Conservation (phyloP, 2,888 invertebrate species). For the Coecobrya sp. region DNA sequence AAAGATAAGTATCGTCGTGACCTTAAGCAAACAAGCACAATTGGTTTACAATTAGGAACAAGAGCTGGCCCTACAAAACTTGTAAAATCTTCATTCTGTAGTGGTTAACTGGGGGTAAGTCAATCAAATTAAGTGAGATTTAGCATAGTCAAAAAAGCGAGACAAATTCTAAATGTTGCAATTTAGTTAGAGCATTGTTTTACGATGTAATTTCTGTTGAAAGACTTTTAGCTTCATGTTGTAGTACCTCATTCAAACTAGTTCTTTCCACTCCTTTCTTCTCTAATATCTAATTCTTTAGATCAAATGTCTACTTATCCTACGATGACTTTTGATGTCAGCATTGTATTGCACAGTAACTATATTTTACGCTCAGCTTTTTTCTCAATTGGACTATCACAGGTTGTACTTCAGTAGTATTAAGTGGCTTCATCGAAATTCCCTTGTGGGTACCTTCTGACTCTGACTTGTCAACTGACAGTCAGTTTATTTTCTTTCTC, state of each 20-base stretch:
- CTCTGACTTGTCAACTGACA: constrained; percentile 15
- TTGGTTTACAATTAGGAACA: background rate
- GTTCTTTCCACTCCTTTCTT: no score
- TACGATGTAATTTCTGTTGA: no score
- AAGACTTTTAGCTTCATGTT: no score
- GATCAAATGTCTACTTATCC: no score
- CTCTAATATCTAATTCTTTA: no score
- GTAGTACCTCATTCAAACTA: no score
- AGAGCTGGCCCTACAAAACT: background rate
- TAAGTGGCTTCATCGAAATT: background rate
- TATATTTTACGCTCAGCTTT: background rate
- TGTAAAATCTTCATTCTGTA: background rate
- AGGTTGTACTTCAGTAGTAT: background rate
- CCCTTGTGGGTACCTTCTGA: background rate
- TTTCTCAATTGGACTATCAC: background rate
- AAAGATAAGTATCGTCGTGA: background rate
- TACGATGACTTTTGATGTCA: no score
- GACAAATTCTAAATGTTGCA: no score
- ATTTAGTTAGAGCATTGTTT: no score
- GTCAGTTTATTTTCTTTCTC: no score
- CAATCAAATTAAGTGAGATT: background rate
- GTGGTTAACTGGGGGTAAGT: background rate
- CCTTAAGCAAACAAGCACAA: background rate
- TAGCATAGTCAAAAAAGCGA: no score
- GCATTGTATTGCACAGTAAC: no score